Conservation (phyloP, 2,113 vertebrate species). For the Calidris pugnax region DNA sequence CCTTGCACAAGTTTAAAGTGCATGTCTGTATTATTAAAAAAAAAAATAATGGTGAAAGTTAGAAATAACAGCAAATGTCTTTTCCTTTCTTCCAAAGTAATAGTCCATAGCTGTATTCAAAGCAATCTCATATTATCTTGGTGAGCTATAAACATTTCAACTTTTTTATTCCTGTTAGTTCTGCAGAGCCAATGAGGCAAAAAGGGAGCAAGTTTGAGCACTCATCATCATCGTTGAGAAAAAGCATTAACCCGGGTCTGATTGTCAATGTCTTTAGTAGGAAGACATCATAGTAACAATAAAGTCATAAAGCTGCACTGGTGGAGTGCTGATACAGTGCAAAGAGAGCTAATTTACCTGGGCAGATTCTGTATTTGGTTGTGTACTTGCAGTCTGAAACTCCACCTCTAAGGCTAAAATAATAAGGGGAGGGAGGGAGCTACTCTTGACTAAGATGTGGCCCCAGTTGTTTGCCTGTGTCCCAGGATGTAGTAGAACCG, state of each 20-base stretch:
- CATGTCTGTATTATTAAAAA: neutral
- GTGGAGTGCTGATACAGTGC: neutral
- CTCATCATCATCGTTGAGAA: neutral
- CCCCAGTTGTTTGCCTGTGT: rapidly evolving
- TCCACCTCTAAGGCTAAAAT: neutral
- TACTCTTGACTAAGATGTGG: rapidly evolving
- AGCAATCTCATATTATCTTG: neutral
- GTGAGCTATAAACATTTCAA: neutral
- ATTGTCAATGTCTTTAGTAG: neutral
- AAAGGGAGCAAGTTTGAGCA: neutral
- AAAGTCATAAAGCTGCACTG: neutral
- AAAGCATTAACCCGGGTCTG: neutral
- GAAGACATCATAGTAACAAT: neutral
- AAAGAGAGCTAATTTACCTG: neutral
- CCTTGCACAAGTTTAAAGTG: neutral
- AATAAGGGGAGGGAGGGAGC: neutral
- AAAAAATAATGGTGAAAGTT: neutral
- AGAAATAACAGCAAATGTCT: neutral
- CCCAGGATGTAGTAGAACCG: neutral
- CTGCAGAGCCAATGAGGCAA: neutral
- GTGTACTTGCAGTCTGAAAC: neutral
- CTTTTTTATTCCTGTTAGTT: neutral
- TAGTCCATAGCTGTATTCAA: neutral
- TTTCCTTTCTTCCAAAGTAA: neutral
- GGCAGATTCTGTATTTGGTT: neutral